Conservation (phyloP, 2,113 vertebrate genomes). For the Spilogale gracilis region DNA sequence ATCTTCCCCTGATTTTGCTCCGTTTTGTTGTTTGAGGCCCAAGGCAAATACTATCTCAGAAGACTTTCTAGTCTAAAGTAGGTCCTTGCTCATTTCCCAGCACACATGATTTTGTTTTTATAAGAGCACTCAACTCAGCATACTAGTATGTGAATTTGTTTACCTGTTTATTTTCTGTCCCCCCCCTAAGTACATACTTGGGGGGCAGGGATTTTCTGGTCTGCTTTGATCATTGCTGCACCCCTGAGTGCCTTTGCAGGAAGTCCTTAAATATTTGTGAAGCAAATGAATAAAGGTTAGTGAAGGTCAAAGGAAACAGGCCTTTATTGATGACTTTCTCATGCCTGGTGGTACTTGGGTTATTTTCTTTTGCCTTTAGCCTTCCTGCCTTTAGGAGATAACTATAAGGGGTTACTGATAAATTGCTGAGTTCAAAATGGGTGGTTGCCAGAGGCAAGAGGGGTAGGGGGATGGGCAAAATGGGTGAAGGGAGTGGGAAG, state of each 20-base stretch:
- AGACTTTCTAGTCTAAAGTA: background rate
- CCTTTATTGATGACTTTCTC: background rate
- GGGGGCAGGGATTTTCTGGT: background rate
- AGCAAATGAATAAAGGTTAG: background rate
- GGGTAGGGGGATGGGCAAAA: background rate
- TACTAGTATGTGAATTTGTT: background rate
- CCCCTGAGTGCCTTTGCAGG: background rate
- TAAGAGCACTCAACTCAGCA: fast-evolving
- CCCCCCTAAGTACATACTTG: background rate
- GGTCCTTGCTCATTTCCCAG: background rate
- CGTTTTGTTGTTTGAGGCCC: background rate
- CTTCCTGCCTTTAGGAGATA: background rate
- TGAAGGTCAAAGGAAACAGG: background rate
- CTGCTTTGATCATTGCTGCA: background rate
- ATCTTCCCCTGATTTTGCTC: background rate
- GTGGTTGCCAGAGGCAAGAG: background rate
- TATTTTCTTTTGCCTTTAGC: background rate
- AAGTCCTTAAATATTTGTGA: background rate
- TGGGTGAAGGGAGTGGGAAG: background rate
- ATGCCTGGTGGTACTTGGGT: background rate
- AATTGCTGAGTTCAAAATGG: background rate
- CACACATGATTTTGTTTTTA: fast-evolving
- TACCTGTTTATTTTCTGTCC: background rate
- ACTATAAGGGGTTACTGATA: background rate
- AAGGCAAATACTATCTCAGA: background rate